Evolutionary conservation across 2,113 vertebrate genomes (phyloP), one percentile per base, ranked within the genome.

Genomic region (Ptychochromis oligacanthus): DNA sequence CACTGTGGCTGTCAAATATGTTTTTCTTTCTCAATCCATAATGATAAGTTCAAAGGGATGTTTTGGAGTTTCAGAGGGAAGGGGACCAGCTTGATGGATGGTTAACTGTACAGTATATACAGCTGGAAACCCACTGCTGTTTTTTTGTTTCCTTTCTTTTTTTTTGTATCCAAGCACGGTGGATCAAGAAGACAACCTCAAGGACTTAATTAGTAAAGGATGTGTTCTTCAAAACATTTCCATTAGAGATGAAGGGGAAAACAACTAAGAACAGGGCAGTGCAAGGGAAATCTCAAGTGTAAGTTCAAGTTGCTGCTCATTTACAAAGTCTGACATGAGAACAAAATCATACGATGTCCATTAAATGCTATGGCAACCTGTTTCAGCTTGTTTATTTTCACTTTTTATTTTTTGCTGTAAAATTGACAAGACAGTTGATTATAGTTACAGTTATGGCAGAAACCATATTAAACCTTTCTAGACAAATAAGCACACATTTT

Each of bases 341-440:
- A 93, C 90, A 82, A 88, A 75, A 83, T 94, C 84, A 94, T 92
- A 93, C 94, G 88, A 78, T 87, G 93, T 94, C 90, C 90, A 92
- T 95, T 94, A 94, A 88, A 84, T 58, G 52, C 93, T 91, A 95
- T 94, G 93, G 95, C 75, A 96, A 97, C 94, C 84, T 91, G 84
- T 93, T 95, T 94, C 88, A 94, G 93, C 94, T 94, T 93, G 93
- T 96, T 95, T 95, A 89, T 89, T 15, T 79, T 75, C 56, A 64
- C 83, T 88, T 81, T 91, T 70, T 84, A 4, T 0, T 89, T 72
- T 93, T 92, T 91, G 82, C 94, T 95, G 94, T 20, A 58, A 95
- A 96, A 93, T 79, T 79, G 72, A 91, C 61, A 83, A 72, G 94
- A 92, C 81, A 91, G 93, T 93, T 86, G 55, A 70, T 84, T 91